Conservation (phyloP, 2,888 invertebrate species). For the Drosophila quinaria region DNA sequence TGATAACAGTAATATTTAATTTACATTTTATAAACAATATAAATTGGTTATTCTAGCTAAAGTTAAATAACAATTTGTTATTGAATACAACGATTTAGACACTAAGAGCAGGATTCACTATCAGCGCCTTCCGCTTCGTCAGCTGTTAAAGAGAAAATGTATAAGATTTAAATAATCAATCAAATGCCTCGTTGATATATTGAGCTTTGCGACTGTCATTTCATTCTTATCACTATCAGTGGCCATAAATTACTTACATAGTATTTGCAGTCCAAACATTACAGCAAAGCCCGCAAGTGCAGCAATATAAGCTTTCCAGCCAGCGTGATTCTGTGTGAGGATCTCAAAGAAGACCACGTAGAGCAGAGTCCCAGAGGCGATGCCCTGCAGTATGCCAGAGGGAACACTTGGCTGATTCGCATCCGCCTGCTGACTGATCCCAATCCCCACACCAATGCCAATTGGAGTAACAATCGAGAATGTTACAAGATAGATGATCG, state of each 20-base stretch:
- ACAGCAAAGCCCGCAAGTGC: slow-evolving; percentile 90
- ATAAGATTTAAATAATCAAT: slow-evolving; percentile 28
- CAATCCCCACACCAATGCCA: slow-evolving; percentile 91
- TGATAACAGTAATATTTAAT: not conserved
- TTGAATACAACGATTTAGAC: not conserved
- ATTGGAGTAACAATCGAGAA: slow-evolving; percentile 92
- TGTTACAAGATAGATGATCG: slow-evolving; percentile 90
- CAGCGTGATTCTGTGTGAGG: slow-evolving; percentile 87
- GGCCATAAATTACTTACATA: slow-evolving; percentile 74
- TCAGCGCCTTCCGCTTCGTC: slow-evolving; percentile 74
- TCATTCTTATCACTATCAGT: slow-evolving; percentile 9
- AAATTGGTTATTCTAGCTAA: slow-evolving; percentile 24
- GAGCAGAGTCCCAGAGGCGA: slow-evolving; percentile 95
- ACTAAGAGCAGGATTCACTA: slow-evolving; percentile 50
- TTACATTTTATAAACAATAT: not conserved
- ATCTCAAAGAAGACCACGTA: slow-evolving; percentile 99
- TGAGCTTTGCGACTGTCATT: slow-evolving; percentile 24
- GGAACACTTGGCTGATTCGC: slow-evolving; percentile 88
- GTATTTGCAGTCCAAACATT: slow-evolving; percentile 90
- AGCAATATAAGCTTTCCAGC: slow-evolving; percentile 89
- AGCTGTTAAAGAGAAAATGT: slow-evolving; percentile 41
- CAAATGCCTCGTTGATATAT: slow-evolving; percentile 22
- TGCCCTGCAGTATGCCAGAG: slow-evolving; percentile 88
- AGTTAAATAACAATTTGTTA: not conserved
- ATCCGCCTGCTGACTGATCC: slow-evolving; percentile 88